phyloP scores from a whole-genome alignment of 2,113 vertebrate species.

The Embiotoca jacksoni region DNA sequence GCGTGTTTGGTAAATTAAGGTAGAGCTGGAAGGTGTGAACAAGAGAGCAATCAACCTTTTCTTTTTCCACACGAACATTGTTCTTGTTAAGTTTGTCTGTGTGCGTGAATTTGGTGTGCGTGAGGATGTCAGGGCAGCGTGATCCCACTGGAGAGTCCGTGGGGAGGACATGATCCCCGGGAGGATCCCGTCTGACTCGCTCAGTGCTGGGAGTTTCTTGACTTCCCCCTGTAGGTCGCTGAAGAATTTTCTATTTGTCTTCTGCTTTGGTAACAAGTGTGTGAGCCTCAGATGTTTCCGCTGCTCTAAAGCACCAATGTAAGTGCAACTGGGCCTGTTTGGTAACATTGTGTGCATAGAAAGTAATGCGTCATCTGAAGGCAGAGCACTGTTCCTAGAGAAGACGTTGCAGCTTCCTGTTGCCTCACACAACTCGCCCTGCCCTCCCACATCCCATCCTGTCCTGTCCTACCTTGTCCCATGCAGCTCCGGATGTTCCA shows the following conservation, averaged over 20 bases:
- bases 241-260: slow-evolving; percentile 33
- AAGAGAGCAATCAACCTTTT: slow-evolving; percentile 33
- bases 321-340: neutral
- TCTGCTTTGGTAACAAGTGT: neutral
- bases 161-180: slow-evolving; percentile 39
- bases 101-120: slow-evolving; percentile 15
- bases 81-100: slow-evolving; percentile 16
- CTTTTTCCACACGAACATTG: slow-evolving; percentile 19
- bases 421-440: slow-evolving; percentile 36
- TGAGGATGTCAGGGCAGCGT: slow-evolving; percentile 6
- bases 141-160: slow-evolving; percentile 28
- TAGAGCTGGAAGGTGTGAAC: slow-evolving; percentile 41
- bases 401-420: slow-evolving; percentile 56
- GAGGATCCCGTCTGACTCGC: slow-evolving; percentile 48
- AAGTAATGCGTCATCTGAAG: slow-evolving; percentile 41
- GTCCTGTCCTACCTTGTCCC: slow-evolving; percentile 46
- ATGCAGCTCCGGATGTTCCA: slow-evolving; percentile 45
- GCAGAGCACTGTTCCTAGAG: slow-evolving; percentile 23
- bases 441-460: neutral
- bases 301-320: neutral
- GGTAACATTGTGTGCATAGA: neutral
- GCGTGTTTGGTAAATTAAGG: slow-evolving; percentile 68
- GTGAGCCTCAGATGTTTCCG: neutral
- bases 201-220: slow-evolving; percentile 58
- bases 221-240: slow-evolving; percentile 40